phyloP scores from a whole-genome alignment of 2,888 invertebrate species.

The Xestia sexstrigata region DNA sequence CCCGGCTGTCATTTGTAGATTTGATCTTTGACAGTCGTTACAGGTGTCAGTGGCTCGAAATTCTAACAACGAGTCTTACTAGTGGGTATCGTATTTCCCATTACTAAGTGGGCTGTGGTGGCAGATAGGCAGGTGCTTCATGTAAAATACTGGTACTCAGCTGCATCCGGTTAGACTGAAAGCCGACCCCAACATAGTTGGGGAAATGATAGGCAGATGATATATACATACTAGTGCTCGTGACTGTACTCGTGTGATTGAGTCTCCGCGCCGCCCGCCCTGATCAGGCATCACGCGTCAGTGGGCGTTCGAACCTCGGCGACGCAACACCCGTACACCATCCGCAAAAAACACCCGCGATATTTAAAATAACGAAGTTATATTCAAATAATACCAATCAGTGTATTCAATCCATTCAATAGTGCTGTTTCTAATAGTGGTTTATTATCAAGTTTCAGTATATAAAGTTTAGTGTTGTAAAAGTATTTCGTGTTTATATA shows the following conservation, averaged over 20 bases:
- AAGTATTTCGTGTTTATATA: slow-evolving; percentile 58
- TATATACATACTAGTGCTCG: background rate
- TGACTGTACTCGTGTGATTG: slow-evolving; percentile 66
- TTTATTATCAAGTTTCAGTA: slow-evolving; percentile 31
- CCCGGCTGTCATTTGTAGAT: too few relatives aligned
- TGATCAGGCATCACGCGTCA: slow-evolving; percentile 61
- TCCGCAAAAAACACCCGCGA: slow-evolving; percentile 47
- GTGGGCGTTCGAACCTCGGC: slow-evolving; percentile 62
- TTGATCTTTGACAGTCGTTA: too few relatives aligned
- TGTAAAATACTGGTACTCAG: too few relatives aligned
- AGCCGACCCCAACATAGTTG: too few relatives aligned
- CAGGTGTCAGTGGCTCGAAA: too few relatives aligned
- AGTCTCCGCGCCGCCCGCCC: slow-evolving; percentile 67
- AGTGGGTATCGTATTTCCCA: too few relatives aligned
- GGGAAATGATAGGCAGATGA: too few relatives aligned
- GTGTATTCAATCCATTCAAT: slow-evolving; percentile 1
- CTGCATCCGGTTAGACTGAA: too few relatives aligned
- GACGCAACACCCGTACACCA: slow-evolving; percentile 43
- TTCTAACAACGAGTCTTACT: too few relatives aligned
- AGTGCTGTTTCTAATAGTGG: slow-evolving; percentile 36
- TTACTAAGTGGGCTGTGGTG: too few relatives aligned
- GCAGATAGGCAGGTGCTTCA: too few relatives aligned
- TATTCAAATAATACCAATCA: slow-evolving; percentile 23
- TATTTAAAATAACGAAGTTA: slow-evolving; percentile 49
- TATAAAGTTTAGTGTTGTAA: slow-evolving; percentile 54